Percentiles rank a stretch among this genome's conserved stretches.
Conservation (phyloP, 92 coral and sea anemone species). For the Zoanthus solanderi region DNA sequence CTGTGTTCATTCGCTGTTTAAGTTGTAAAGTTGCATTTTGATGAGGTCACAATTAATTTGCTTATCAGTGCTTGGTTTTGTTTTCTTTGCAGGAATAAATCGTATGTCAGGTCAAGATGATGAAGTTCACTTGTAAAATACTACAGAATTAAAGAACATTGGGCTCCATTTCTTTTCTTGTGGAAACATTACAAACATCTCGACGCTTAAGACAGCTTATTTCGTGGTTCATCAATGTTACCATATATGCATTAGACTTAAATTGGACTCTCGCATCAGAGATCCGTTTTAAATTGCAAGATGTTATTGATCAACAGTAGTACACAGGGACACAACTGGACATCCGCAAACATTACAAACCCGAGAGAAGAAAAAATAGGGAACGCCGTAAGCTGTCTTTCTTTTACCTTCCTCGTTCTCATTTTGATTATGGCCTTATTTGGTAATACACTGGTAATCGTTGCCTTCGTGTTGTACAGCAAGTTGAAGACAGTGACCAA, state of each 20-base stretch:
- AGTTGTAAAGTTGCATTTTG: too few species aligned
- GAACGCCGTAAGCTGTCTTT: conserved; percentile 60
- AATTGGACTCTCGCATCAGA: neutral
- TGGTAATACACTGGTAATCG: conserved; percentile 85
- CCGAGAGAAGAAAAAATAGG: neutral
- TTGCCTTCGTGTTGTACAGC: conserved; percentile 75
- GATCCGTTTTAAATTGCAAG: neutral
- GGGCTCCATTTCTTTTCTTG: neutral
- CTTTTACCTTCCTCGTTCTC: conserved; percentile 74
- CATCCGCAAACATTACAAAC: neutral
- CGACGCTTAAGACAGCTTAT: neutral
- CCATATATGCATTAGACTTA: neutral
- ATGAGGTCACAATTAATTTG: too few species aligned
- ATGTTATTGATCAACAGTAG: neutral
- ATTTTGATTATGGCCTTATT: conserved; percentile 75
- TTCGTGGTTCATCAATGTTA: neutral
- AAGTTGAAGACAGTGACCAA: conserved; percentile 91
- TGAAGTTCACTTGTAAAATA: neutral
- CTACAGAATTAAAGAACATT: neutral
- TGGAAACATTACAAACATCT: neutral
- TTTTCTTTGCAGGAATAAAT: neutral
- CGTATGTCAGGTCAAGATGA: neutral
- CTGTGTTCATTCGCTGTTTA: too few species aligned
- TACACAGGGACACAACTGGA: neutral
- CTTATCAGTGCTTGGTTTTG: neutral